Conservation (phyloP, 1,140 invertebrate genomes). For the Aplysia californica region DNA sequence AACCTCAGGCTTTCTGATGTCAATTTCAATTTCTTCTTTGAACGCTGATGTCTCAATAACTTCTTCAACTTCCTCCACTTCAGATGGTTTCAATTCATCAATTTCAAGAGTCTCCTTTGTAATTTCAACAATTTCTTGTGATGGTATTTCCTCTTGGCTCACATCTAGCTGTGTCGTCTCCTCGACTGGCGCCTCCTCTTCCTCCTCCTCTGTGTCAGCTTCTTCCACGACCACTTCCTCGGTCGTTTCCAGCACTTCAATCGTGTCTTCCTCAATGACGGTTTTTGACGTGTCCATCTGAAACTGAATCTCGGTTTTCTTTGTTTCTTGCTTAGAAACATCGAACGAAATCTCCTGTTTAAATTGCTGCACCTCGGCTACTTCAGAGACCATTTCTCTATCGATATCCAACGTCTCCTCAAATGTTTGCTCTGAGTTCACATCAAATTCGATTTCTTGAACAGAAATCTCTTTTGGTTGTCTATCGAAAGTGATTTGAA, state of each 20-base stretch:
- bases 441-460: conserved; percentile 9
- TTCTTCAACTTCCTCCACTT: conserved; percentile 20
- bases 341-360: conserved; percentile 32
- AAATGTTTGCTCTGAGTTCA: background rate
- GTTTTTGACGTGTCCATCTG: conserved; percentile 14
- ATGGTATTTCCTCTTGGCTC: too few species aligned
- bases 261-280: conserved; percentile 15
- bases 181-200: conserved; percentile 30
- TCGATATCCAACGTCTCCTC: conserved; percentile 26
- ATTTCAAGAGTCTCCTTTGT: too few species aligned
- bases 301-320: conserved; percentile 25
- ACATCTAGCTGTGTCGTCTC: too few species aligned
- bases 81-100: conserved; percentile 25
- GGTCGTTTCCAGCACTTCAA: conserved; percentile 26
- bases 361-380: conserved; percentile 16
- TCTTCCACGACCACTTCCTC: conserved; percentile 7
- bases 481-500: conserved; percentile 79
- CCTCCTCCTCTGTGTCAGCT: conserved; percentile 14
- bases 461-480: conserved; percentile 28
- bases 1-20: conserved; percentile 26
- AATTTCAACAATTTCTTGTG: too few species aligned
- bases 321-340: conserved; percentile 21
- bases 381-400: conserved; percentile 21
- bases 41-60: conserved; percentile 14
- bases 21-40: conserved; percentile 33